Evolutionary conservation across 2,797 vertebrate species (phyloP), one percentile per base, ranked within the genome.

Genomic region (Carcharodon carcharias): DNA sequence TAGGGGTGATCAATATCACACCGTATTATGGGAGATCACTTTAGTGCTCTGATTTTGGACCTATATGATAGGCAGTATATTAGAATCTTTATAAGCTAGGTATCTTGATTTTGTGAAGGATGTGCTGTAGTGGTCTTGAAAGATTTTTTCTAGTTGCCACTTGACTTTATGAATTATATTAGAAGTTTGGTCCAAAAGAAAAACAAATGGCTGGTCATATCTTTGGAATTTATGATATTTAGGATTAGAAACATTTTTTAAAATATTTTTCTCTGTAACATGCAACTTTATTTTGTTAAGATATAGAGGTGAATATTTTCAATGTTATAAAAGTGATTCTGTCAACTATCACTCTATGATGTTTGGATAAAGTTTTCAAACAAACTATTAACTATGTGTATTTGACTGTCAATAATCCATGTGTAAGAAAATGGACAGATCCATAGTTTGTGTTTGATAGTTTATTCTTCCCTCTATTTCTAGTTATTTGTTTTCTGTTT

Each of bases 331-430:
- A 26, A 56, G 26, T 89, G 54, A 89, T 89, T 89, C 87, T 56
- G 54, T 89, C 54, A 65, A 0, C 18, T 23, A 61, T 14, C 58
- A 58, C 12, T 92, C 35, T 35, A 92, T 65, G 58, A 92, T 65
- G 31, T 93, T 93, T 92, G 89, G 14, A 40, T 65, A 65, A 91
- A 92, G 58, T 63, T 93, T 8, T 93, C 61, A 93, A 93, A 40
- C n/a, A 93, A 93, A n/a, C 7, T 93, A 65, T 67, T n/a, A 93
- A 28, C 16, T 6, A 93, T 12, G n/a, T 26, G 61, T 93, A 67
- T 65, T 65, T 89, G 87, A 11, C 87, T 89, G 50, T 63, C n/a
- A n/a, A 65, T 35, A 21, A 61, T 35, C 45, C 45, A 18, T 92
- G 18, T 65, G 31, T 18, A 56, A 61, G 61, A 92, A 92, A 65